These are phyloP conservation scores for Xiphophorus couchianus DNA, from an alignment of 2,113 vertebrate genomes.

Conservation along the genomic window DNA sequence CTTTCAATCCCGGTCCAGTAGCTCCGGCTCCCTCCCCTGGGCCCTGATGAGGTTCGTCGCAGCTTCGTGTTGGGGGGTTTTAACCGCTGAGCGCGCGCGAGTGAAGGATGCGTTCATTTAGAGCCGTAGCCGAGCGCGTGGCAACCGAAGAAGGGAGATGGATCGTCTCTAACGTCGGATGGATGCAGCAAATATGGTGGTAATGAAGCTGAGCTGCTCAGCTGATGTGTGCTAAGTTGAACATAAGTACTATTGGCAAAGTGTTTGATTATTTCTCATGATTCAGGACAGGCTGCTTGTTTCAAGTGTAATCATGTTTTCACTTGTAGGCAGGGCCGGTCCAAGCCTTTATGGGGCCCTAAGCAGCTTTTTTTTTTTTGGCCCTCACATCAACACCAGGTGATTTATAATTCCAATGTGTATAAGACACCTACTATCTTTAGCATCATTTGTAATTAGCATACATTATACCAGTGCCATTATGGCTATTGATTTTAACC, in stretches of 20 bases:
- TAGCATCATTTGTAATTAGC: too few species aligned
- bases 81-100: constrained; percentile 34
- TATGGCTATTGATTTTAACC: too few species aligned
- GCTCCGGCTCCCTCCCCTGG: constrained; percentile 25
- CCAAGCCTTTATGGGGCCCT: too few species aligned
- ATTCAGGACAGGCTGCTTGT: too few species aligned
- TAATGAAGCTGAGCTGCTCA: constrained; percentile 17
- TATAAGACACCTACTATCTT: too few species aligned
- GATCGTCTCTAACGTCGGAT: constrained; percentile 21
- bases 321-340: too few species aligned
- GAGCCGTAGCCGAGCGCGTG: constrained; percentile 45
- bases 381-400: too few species aligned
- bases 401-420: too few species aligned
- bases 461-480: too few species aligned
- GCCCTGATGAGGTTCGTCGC: constrained; percentile 45
- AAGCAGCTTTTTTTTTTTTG: neutral
- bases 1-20: constrained; percentile 30
- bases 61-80: neutral
- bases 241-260: too few species aligned
- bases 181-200: constrained; percentile 6
- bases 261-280: too few species aligned
- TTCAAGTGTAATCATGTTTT: too few species aligned
- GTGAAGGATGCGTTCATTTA: constrained; percentile 50
- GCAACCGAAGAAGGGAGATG: neutral
- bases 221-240: neutral